These are phyloP conservation scores for Gnathonemus echidnorhynchus DNA, from an alignment of 2,113 vertebrate genomes.

Conservation along the genomic window DNA sequence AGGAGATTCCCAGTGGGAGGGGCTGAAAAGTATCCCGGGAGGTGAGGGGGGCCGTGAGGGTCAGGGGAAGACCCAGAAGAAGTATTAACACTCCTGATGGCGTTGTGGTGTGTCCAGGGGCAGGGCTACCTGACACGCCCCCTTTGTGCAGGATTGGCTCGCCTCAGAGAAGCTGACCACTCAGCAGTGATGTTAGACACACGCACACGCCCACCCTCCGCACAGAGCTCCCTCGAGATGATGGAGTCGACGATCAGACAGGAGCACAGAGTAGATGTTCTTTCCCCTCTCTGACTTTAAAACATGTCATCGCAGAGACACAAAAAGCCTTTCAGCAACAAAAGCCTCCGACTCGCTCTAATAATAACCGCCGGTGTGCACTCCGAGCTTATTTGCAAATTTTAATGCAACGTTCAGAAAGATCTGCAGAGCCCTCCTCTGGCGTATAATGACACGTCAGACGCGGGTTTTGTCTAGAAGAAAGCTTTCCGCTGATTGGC, in stretches of 20 bases:
- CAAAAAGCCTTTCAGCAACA: constrained; percentile 1
- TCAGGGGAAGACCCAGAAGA: not conserved
- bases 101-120: not conserved
- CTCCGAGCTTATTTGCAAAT: constrained; percentile 20
- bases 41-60: not conserved
- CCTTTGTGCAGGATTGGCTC: not conserved
- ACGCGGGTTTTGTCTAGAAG: constrained; percentile 17
- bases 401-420: constrained; percentile 17
- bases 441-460: constrained; percentile 16
- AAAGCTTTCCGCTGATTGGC: not conserved
- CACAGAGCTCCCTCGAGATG: not conserved
- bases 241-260: constrained; percentile 11
- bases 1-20: not conserved
- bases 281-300: constrained; percentile 3
- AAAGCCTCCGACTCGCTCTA: constrained; percentile 13
- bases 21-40: not conserved
- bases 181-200: not conserved
- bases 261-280: not conserved
- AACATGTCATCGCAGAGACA: constrained; percentile 15
- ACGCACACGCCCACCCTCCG: not conserved
- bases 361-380: constrained; percentile 14
- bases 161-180: not conserved
- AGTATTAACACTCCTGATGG: not conserved
- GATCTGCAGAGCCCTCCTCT: constrained; percentile 16
- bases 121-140: not conserved